Evolutionary conservation across 2,113 vertebrate genomes (phyloP).

Genomic region (Choloepus hoffmanni): DNA sequence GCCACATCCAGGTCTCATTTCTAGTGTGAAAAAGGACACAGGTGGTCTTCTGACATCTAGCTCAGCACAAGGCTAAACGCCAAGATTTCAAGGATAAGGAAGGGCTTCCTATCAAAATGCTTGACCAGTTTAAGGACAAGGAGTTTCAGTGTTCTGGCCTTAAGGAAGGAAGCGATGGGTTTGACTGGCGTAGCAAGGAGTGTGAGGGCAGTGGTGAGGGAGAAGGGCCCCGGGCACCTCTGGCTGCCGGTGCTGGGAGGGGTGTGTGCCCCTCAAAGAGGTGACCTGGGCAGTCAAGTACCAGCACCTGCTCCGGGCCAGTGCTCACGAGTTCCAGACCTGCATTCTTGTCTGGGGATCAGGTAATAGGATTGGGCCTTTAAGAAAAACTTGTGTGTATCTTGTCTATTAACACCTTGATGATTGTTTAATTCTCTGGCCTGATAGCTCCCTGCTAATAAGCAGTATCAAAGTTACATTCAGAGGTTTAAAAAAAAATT

Average conservation of each 20-base stretch:
- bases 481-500: slow-evolving; percentile 82
- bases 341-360: slow-evolving; percentile 50
- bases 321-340: background rate
- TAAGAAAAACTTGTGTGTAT: slow-evolving; percentile 66
- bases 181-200: rapidly evolving
- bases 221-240: background rate
- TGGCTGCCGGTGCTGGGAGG: background rate
- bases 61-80: background rate
- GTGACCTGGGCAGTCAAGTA: slow-evolving; percentile 37
- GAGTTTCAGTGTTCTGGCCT: background rate
- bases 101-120: background rate
- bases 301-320: background rate
- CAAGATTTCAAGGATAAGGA: background rate
- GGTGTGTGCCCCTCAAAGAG: background rate
- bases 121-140: background rate
- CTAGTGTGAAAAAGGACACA: background rate
- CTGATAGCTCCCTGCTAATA: slow-evolving; percentile 78
- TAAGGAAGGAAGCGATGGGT: background rate
- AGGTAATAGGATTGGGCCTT: slow-evolving; percentile 32
- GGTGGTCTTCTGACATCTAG: background rate
- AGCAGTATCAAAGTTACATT: slow-evolving; percentile 84
- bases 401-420: slow-evolving; percentile 67
- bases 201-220: background rate
- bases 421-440: slow-evolving; percentile 81
- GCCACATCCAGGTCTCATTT: background rate